Conservation (phyloP, 2,797 vertebrate genomes). For the Lateolabrax maculatus region DNA sequence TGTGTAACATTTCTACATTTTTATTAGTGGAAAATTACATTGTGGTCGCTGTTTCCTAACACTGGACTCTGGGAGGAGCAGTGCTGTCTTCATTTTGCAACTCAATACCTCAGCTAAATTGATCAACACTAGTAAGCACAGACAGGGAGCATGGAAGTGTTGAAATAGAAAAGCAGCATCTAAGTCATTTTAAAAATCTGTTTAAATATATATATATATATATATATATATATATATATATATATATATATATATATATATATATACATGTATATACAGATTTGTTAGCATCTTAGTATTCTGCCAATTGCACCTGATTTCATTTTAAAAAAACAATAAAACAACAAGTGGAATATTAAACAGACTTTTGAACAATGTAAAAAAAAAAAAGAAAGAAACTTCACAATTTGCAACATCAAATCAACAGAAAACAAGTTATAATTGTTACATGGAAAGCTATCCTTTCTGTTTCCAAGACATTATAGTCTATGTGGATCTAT, state of each 20-base stretch:
- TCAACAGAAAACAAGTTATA: not conserved
- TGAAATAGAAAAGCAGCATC: not conserved
- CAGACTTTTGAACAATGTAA: not conserved
- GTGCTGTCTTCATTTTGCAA: not conserved
- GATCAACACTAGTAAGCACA: not conserved
- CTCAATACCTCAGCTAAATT: conserved; percentile 1
- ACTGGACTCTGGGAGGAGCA: not conserved
- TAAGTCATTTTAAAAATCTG: not conserved
- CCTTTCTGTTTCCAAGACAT: not conserved
- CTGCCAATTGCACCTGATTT: too few relatives aligned
- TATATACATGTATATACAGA: too few relatives aligned
- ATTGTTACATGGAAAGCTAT: not conserved
- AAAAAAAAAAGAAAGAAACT: not conserved
- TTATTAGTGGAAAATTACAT: conserved; percentile 20
- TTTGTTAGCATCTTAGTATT: too few relatives aligned
- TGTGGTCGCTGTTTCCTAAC: conserved; percentile 9
- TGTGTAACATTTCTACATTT: not conserved
- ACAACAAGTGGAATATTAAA: not conserved
- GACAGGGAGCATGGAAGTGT: not conserved
- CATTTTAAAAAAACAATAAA: too few relatives aligned
- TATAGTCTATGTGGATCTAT: not conserved
- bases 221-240: too few relatives aligned
- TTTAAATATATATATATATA: not conserved
- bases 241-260: too few relatives aligned
- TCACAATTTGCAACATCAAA: not conserved